phyloP scores from a whole-genome alignment of 2,888 invertebrate species.

The Tachina lurida region DNA sequence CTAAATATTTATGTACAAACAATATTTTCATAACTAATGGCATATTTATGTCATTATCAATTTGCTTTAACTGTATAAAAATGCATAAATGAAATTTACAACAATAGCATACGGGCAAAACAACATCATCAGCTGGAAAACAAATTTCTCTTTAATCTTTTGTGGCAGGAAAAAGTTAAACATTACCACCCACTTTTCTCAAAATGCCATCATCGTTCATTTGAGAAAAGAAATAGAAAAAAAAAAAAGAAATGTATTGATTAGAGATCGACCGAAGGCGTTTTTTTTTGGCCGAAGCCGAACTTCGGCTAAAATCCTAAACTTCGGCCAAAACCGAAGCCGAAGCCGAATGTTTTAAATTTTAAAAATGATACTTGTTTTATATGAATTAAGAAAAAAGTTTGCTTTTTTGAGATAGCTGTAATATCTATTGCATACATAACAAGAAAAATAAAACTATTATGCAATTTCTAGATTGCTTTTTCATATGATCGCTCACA shows the following conservation, averaged over 20 bases:
- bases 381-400: no score
- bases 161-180: slow-evolving; percentile 68
- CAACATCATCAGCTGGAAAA: slow-evolving; percentile 16
- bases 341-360: no score
- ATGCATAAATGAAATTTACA: slow-evolving; percentile 11
- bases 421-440: no score
- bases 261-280: no score
- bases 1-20: neutral
- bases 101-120: neutral
- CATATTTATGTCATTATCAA: slow-evolving; percentile 71
- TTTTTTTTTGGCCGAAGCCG: no score
- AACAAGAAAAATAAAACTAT: no score
- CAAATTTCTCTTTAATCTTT: slow-evolving; percentile 69
- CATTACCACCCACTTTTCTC: slow-evolving; percentile 56
- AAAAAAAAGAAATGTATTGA: neutral
- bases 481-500: no score
- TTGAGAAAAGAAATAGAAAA: neutral
- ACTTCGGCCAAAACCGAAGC: no score
- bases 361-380: no score
- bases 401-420: no score
- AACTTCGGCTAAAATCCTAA: no score
- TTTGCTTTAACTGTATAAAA: slow-evolving; percentile 46
- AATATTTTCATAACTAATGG: slow-evolving; percentile 49
- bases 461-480: no score
- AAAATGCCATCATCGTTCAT: slow-evolving; percentile 44